phyloP scores from a whole-genome alignment of 2,797 vertebrate species.

The Orestias chungarensis region DNA sequence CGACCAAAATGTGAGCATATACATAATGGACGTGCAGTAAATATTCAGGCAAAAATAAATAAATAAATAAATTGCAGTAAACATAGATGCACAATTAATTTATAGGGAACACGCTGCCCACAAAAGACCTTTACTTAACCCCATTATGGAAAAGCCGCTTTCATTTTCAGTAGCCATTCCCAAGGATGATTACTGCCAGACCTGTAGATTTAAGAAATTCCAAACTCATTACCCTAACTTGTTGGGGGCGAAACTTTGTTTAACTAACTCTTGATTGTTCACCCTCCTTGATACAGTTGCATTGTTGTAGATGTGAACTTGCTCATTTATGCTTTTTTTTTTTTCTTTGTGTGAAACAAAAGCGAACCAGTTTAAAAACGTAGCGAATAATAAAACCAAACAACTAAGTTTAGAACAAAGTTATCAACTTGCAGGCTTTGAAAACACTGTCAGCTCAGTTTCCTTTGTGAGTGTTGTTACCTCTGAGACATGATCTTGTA shows the following conservation, averaged over 20 bases:
- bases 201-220: not conserved
- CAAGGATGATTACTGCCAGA: not conserved
- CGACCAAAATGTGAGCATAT: not conserved
- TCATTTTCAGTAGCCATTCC: not conserved
- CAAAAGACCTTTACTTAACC: not conserved
- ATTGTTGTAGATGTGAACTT: too few relatives aligned
- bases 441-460: not conserved
- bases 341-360: not conserved
- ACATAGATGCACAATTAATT: not conserved
- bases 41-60: not conserved
- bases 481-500: slow-evolving; percentile 99
- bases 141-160: not conserved
- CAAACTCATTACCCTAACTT: not conserved
- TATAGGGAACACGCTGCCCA: not conserved
- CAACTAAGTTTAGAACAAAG: not conserved
- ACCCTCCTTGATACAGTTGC: too few relatives aligned
- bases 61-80: too few relatives aligned
- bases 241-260: too few relatives aligned
- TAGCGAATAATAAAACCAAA: not conserved
- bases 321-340: too few relatives aligned
- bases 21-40: not conserved
- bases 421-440: not conserved
- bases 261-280: too few relatives aligned
- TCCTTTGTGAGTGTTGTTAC: slow-evolving; percentile 65
- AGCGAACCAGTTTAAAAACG: not conserved